A percentile compares a stretch with the other conserved stretches of the same genome.
phyloP scores from a whole-genome alignment of 2,888 invertebrate genomes.

The Clepsis dumicolana region DNA sequence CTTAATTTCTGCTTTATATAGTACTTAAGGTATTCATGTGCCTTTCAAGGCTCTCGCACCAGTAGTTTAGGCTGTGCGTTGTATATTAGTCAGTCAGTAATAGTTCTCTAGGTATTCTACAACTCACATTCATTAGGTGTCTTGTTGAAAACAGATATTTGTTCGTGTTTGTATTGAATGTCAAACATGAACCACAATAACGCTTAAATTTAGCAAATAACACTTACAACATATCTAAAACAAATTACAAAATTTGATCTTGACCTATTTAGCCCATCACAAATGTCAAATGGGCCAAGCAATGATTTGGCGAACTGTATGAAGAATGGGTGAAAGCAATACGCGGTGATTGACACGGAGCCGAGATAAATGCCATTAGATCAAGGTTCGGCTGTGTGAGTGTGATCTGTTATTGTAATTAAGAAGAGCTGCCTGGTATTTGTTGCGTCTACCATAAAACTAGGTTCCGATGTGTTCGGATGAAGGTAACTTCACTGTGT shows the following conservation, averaged over 20 bases:
- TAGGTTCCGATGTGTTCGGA: not conserved
- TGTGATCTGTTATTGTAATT: conserved; percentile 49
- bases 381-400: conserved; percentile 68
- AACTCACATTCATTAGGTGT: no score
- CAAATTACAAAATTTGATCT: conserved; percentile 56
- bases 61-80: no score
- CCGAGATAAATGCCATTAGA: conserved; percentile 70
- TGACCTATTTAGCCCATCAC: conserved; percentile 71
- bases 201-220: conserved; percentile 8
- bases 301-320: conserved; percentile 49
- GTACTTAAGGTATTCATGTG: no score
- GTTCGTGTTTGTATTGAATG: conserved; percentile 10
- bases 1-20: no score
- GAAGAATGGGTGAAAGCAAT: conserved; percentile 46
- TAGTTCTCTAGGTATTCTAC: no score
- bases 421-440: conserved; percentile 17
- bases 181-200: conserved; percentile 13
- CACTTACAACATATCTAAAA: conserved; percentile 36
- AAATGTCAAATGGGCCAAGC: conserved; percentile 76
- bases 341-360: conserved; percentile 72
- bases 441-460: not conserved
- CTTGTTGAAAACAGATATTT: not conserved
- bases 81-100: no score
- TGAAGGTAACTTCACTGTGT: not conserved
- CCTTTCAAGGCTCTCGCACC: no score